A percentile compares a stretch with the other conserved stretches of the same genome.
Conservation (phyloP, 2,797 vertebrate species). For the Setipinna tenuifilis region DNA sequence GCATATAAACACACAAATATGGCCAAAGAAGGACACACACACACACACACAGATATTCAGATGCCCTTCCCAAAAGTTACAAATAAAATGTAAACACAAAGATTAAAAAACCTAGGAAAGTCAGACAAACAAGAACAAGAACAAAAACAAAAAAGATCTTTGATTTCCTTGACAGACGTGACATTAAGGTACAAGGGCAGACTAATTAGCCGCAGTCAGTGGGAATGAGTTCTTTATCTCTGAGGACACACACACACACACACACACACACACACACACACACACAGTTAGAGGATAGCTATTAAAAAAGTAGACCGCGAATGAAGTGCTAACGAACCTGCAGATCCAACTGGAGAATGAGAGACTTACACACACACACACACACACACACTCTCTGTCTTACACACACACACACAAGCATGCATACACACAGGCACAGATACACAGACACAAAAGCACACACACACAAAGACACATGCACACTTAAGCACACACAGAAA, state of each 20-base stretch:
- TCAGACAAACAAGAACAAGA: background rate
- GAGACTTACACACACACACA: background rate
- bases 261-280: conserved; percentile 10
- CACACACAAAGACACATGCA: background rate
- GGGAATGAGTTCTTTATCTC: background rate
- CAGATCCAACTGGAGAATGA: background rate
- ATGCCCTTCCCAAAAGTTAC: background rate
- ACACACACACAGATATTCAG: background rate
- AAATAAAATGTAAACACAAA: background rate
- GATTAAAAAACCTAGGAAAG: background rate
- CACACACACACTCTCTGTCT: background rate
- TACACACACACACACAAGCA: conserved; percentile 6
- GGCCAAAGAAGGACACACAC: background rate
- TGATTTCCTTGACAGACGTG: background rate
- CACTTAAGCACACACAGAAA: background rate
- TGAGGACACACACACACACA: background rate
- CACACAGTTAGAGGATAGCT: background rate
- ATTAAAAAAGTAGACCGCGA: background rate
- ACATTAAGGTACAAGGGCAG: background rate
- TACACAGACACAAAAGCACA: too few relatives aligned
- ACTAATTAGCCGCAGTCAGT: background rate
- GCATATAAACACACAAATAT: background rate
- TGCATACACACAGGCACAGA: background rate
- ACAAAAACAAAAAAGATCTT: background rate
- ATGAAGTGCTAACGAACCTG: background rate